Conservation (phyloP, 1,140 invertebrate species). For the Lordiphosa collinella region DNA sequence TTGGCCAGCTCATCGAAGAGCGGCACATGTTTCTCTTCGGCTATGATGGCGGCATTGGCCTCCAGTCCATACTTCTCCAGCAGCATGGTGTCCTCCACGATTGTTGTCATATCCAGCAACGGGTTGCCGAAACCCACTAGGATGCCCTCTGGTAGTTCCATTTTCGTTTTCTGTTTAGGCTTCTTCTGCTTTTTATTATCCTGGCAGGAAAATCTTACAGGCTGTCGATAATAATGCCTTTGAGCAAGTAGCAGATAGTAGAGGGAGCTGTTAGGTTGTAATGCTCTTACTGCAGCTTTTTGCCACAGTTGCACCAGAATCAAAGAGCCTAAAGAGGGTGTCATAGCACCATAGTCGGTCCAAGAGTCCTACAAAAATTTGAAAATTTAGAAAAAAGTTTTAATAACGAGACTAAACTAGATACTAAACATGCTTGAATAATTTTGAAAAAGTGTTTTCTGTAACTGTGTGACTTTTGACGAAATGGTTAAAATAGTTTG, state of each 20-base stretch:
- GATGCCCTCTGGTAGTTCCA: slow-evolving; percentile 29
- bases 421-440: too few relatives aligned
- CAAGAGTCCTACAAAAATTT: too few relatives aligned
- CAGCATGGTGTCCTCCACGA: slow-evolving; percentile 24
- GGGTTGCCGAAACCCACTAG: slow-evolving; percentile 60
- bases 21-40: slow-evolving; percentile 91
- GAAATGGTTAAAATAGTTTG: too few relatives aligned
- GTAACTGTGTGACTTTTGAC: too few relatives aligned
- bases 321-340: too few relatives aligned
- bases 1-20: slow-evolving; percentile 81
- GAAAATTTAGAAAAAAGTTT: too few relatives aligned
- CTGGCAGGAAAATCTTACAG: background rate
- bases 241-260: background rate
- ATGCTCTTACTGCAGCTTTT: too few relatives aligned
- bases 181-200: background rate
- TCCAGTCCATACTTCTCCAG: slow-evolving; percentile 92
- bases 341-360: too few relatives aligned
- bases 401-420: too few relatives aligned
- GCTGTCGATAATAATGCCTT: background rate
- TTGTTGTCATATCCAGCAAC: slow-evolving; percentile 47
- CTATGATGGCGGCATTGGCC: slow-evolving; percentile 95
- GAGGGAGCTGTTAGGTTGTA: too few relatives aligned
- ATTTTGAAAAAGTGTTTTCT: too few relatives aligned
- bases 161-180: slow-evolving; percentile 1
- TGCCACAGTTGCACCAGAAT: too few relatives aligned